Evolutionary conservation across 2,888 invertebrate genomes (phyloP).

Genomic region (Furcula furcula): DNA sequence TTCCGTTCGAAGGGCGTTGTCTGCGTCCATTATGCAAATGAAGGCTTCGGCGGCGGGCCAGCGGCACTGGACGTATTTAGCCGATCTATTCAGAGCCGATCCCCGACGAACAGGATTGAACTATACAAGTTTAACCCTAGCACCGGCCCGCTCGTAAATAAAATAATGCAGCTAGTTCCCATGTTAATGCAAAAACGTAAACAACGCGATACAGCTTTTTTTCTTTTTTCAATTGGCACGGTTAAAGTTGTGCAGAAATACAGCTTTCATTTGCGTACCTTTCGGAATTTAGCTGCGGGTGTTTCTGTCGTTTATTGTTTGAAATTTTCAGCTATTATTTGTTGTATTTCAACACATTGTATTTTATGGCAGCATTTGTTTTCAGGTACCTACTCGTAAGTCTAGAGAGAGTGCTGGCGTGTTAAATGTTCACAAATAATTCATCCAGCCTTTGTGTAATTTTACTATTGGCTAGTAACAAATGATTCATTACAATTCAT

Average conservation of each 20-base stretch:
- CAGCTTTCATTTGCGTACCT: constrained; percentile 19
- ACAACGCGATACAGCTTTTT: constrained; percentile 22
- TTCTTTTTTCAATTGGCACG: constrained; percentile 18
- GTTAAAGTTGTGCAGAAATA: constrained; percentile 20
- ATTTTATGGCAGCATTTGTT: too few relatives aligned
- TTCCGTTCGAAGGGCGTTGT: constrained; percentile 50
- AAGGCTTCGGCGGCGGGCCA: constrained; percentile 36
- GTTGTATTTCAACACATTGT: constrained; percentile 11
- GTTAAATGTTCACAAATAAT: too few relatives aligned
- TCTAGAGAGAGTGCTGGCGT: too few relatives aligned
- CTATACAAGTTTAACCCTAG: constrained; percentile 44
- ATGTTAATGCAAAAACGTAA: constrained; percentile 29
- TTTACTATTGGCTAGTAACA: too few relatives aligned
- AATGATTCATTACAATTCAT: too few relatives aligned
- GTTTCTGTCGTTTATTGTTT: constrained; percentile 22
- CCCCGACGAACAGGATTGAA: constrained; percentile 38
- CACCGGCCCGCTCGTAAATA: constrained; percentile 32
- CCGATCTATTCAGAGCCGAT: constrained; percentile 60
- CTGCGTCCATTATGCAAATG: constrained; percentile 72
- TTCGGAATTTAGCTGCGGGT: constrained; percentile 17
- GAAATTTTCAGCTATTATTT: constrained; percentile 14
- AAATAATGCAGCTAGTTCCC: constrained; percentile 33
- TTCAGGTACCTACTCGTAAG: too few relatives aligned
- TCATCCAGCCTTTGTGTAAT: too few relatives aligned
- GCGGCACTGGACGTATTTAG: constrained; percentile 58